Evolutionary conservation across 2,888 invertebrate species (phyloP).

Genomic region (Cylindroiulus punctatus): DNA sequence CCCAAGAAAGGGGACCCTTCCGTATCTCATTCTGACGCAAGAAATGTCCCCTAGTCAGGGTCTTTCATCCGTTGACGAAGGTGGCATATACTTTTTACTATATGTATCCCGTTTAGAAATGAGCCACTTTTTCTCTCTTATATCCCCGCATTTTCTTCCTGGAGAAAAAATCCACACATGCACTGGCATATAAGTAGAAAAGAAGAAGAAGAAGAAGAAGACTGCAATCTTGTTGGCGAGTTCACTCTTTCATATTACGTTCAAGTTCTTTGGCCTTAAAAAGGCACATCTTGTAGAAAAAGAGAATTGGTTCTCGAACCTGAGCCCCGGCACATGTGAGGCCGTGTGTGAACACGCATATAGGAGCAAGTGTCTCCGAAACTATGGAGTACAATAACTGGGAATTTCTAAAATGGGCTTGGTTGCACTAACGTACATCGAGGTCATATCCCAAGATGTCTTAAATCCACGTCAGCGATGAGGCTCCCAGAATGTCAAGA

Average conservation of each 20-base stretch:
- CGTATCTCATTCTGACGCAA: slow-evolving; percentile 2
- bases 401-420: slow-evolving; percentile 32
- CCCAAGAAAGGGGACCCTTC: background rate
- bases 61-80: slow-evolving; percentile 14
- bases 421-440: slow-evolving; percentile 29
- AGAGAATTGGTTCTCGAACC: slow-evolving; percentile 45
- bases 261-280: slow-evolving; percentile 49
- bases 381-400: slow-evolving; percentile 32
- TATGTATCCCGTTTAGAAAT: slow-evolving; percentile 40
- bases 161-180: background rate
- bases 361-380: slow-evolving; percentile 8
- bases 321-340: background rate
- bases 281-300: slow-evolving; percentile 30
- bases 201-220: slow-evolving; percentile 5
- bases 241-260: slow-evolving; percentile 45
- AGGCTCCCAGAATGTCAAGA: slow-evolving; percentile 39
- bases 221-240: slow-evolving; percentile 51
- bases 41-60: background rate
- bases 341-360: background rate
- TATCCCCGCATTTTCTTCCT: slow-evolving; percentile 45
- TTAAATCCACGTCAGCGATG: slow-evolving; percentile 33
- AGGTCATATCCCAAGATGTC: slow-evolving; percentile 42
- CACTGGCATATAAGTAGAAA: slow-evolving; percentile 23
- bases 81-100: slow-evolving; percentile 15
- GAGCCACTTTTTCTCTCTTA: slow-evolving; percentile 31